phyloP scores from a whole-genome alignment of 2,888 invertebrate genomes.

The Tenthredo amoena region DNA sequence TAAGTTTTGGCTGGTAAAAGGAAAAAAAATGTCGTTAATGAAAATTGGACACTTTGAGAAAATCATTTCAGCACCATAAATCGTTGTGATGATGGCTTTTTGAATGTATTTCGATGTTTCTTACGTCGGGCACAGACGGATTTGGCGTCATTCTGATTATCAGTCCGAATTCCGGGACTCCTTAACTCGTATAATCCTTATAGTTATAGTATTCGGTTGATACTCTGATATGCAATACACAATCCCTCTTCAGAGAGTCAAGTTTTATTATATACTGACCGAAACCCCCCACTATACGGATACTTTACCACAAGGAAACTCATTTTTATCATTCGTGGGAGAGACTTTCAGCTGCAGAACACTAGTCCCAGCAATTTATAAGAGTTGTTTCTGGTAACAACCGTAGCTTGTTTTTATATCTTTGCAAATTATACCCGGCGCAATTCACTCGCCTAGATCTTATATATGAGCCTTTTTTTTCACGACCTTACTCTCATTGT shows the following conservation, averaged over 20 bases:
- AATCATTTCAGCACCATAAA: not conserved
- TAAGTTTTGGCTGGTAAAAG: conserved; percentile 85
- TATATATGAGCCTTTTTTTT: not conserved
- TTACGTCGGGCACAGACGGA: conserved; percentile 24
- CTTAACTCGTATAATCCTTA: no score
- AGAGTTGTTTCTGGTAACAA: conserved; percentile 23
- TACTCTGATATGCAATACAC: not conserved
- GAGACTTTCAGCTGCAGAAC: conserved; percentile 24
- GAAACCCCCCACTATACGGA: conserved; percentile 17
- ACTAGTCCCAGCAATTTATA: not conserved
- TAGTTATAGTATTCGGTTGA: not conserved
- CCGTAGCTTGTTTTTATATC: conserved; percentile 7
- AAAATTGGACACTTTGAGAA: not conserved
- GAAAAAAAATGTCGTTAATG: not conserved
- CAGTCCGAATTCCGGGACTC: not conserved
- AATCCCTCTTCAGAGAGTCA: not conserved
- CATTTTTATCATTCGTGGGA: conserved; percentile 18
- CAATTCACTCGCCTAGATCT: not conserved
- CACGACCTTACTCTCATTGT: not conserved
- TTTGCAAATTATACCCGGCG: conserved; percentile 2
- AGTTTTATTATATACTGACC: conserved; percentile 28
- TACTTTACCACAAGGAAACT: conserved; percentile 10
- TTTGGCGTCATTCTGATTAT: conserved; percentile 29
- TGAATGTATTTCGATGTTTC: not conserved
- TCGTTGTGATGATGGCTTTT: not conserved